Evolutionary conservation across 2,797 vertebrate species (phyloP), one percentile per base, ranked within the genome.

Genomic region (Carapus acus): DNA sequence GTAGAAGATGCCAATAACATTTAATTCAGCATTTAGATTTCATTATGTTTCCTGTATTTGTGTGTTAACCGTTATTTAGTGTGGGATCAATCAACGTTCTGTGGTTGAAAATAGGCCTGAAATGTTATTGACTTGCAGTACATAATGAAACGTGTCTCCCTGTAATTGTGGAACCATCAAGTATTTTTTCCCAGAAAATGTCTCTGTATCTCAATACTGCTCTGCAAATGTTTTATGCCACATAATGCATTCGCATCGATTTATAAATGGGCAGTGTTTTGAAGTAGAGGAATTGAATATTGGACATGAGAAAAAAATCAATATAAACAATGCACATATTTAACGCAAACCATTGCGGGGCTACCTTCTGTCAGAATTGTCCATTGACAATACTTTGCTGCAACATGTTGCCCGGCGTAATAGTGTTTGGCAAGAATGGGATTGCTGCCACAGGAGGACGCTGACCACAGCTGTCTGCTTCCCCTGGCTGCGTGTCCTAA

Each of bases 381-480:
- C 24, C 18, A 7, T 52, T 40, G 22, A 4, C 22, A 50, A 36
- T 40, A 3, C 36, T 1, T 45, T 43, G 64, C 48, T 52, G 19
- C 34, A 34, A 24, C 48, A 51, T 47, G 61, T 38, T 62, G 34
- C 48, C 42, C 12, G 11, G 24, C 49, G 6, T 78, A 72, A 83
- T 69, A 41, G 52, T 42, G 48, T 46, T 21, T 47, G 81, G 81
- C 79, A 80, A 75, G 63, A 71, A 48, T 65, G 55, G 67, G 73
- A 79, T 79, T 73, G 71, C 77, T 65, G 31, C 54, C 62, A 42
- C 60, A 51, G 67, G 50, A 69, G 63, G 57, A 74, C 61, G 49
- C 58, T 62, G 78, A 79, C 75, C 77, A 46, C 21, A 22, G 56
- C 68, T 65, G 73, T 76, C 71, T 65, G 46, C 23, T 45, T 51